Evolutionary conservation across 2,888 invertebrate genomes (phyloP).

Genomic region (Drosophila villosipedis): DNA sequence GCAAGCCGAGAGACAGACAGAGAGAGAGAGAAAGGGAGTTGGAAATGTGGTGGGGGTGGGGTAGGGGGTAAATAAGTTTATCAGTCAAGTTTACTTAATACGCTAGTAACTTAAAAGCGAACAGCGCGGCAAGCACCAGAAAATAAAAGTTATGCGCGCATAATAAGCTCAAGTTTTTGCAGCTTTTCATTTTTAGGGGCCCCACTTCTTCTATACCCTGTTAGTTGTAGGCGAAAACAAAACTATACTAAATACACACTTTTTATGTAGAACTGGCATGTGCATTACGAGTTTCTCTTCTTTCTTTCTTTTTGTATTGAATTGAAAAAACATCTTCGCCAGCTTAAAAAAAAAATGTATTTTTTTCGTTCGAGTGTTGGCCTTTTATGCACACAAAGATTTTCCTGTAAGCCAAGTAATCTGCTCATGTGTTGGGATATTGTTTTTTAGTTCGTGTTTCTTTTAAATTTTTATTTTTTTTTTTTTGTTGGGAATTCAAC

Average conservation of each 20-base stretch:
- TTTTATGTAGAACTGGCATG: neutral
- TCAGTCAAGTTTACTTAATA: constrained; percentile 82
- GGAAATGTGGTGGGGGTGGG: neutral
- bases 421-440: neutral
- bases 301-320: neutral
- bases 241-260: neutral
- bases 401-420: neutral
- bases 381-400: neutral
- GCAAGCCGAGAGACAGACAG: neutral
- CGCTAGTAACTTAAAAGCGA: constrained; percentile 76
- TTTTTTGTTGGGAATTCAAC: neutral
- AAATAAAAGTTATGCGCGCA: constrained; percentile 74
- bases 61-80: constrained; percentile 61
- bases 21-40: neutral
- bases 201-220: constrained; percentile 14
- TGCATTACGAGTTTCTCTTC: neutral
- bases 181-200: constrained; percentile 11
- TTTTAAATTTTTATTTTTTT: too few species aligned
- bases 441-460: neutral
- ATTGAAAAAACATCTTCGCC: neutral
- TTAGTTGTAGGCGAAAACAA: neutral
- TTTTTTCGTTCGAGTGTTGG: neutral
- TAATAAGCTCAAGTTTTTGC: constrained; percentile 74
- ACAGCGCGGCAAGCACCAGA: neutral
- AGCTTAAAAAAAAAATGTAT: neutral